Percentiles rank a stretch among this genome's conserved stretches.
These are phyloP conservation scores for Sphenodon punctatus DNA, from an alignment of 2,797 vertebrate genomes.

Conservation along the genomic window DNA sequence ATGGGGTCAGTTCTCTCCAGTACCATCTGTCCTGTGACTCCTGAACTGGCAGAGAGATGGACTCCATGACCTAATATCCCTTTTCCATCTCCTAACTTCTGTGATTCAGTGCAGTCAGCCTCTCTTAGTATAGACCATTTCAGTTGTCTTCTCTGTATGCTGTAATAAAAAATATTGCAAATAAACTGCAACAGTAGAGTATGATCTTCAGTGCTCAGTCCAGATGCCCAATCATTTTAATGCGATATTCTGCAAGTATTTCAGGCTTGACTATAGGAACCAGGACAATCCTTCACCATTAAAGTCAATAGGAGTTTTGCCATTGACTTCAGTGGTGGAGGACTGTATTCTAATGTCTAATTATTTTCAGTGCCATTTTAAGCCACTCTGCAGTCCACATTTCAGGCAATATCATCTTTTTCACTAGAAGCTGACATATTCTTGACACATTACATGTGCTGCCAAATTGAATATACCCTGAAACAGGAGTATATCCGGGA, in stretches of 20 bases:
- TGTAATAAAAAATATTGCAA: not conserved
- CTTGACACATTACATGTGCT: too few species aligned
- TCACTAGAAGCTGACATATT: not conserved
- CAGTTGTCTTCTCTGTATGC: not conserved
- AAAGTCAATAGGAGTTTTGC: too few species aligned
- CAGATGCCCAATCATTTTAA: not conserved
- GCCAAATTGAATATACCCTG: too few species aligned
- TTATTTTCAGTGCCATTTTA: slow-evolving; percentile 5
- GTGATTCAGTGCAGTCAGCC: not conserved
- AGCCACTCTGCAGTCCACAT: not conserved
- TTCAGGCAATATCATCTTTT: not conserved
- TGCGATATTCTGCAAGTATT: not conserved
- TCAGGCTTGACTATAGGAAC: too few species aligned
- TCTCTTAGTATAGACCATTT: not conserved
- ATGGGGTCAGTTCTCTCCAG: not conserved
- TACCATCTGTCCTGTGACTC: fast-evolving
- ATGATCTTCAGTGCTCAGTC: not conserved
- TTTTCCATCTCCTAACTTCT: not conserved
- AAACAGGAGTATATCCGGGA: too few species aligned
- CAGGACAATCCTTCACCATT: too few species aligned
- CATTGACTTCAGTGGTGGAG: too few species aligned
- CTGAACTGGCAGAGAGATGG: not conserved
- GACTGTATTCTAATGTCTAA: too few species aligned
- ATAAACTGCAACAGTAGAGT: not conserved
- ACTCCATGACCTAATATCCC: slow-evolving; percentile 1